A percentile compares a stretch with the other conserved stretches of the same genome.
phyloP scores from a whole-genome alignment of 2,797 vertebrate species.

The Chaetodon trifasciatus region DNA sequence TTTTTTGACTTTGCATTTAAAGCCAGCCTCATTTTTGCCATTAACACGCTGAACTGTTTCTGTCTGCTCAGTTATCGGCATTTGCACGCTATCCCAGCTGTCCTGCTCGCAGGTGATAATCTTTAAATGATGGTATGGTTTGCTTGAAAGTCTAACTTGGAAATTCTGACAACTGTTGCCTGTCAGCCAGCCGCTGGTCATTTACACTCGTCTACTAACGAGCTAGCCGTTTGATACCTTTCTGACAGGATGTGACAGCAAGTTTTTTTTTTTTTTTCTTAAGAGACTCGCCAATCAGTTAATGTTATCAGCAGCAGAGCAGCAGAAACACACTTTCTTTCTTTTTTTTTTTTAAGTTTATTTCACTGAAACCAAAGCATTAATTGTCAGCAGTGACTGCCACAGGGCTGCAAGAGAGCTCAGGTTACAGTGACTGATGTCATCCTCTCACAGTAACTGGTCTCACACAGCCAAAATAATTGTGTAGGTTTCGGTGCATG shows the following conservation, averaged over 20 bases:
- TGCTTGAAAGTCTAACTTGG: neutral
- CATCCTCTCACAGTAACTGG: neutral
- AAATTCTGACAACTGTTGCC: neutral
- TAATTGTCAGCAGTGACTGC: neutral
- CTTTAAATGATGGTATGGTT: neutral
- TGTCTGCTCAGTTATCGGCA: neutral
- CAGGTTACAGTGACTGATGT: neutral
- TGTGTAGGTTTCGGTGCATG: conserved; percentile 13
- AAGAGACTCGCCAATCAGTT: neutral
- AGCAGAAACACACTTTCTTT: no score
- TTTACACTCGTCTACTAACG: neutral
- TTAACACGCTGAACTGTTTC: neutral
- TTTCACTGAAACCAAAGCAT: neutral
- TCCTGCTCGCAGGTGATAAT: neutral
- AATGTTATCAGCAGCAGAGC: no score
- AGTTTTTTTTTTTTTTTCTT: neutral
- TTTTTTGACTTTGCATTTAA: no score
- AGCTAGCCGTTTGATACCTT: neutral
- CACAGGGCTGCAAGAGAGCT: neutral
- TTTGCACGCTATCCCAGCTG: neutral
- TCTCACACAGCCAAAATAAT: conserved; percentile 6
- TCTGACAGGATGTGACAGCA: neutral
- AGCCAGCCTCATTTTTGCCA: neutral
- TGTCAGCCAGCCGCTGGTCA: neutral
- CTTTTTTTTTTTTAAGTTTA: no score